Conservation (phyloP, 2,113 vertebrate species). For the Aleadryas rufinucha region DNA sequence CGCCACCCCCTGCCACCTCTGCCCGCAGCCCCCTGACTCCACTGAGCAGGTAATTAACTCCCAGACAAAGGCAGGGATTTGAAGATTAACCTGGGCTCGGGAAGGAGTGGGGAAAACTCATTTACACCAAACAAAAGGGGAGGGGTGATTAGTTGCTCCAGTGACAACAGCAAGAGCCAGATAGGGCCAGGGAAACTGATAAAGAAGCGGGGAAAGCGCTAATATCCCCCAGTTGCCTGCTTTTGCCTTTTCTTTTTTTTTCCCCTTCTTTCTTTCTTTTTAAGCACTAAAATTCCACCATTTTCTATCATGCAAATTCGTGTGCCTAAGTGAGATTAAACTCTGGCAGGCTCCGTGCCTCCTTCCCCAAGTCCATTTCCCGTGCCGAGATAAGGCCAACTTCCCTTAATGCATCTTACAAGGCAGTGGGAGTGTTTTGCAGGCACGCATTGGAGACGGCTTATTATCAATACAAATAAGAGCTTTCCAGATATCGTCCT, state of each 20-base stretch:
- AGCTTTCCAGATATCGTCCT: background rate
- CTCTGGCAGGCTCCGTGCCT: background rate
- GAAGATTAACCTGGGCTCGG: slow-evolving; percentile 68
- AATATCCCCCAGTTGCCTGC: slow-evolving; percentile 40
- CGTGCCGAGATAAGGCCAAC: background rate
- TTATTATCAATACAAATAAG: slow-evolving; percentile 32
- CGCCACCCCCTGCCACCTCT: background rate
- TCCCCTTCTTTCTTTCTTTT: background rate
- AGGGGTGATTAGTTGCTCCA: slow-evolving; percentile 63
- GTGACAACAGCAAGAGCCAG: slow-evolving; percentile 61
- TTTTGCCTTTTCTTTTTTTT: background rate
- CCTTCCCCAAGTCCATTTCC: slow-evolving; percentile 54
- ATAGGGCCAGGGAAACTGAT: slow-evolving; percentile 48
- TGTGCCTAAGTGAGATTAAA: slow-evolving; percentile 60
- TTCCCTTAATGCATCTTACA: slow-evolving; percentile 13
- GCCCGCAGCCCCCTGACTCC: background rate
- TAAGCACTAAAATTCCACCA: slow-evolving; percentile 21
- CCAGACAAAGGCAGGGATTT: slow-evolving; percentile 75
- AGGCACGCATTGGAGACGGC: background rate
- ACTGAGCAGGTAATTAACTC: slow-evolving; percentile 74
- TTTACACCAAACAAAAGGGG: slow-evolving; percentile 76
- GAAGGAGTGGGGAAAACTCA: slow-evolving; percentile 71
- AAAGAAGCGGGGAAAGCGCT: slow-evolving; percentile 34
- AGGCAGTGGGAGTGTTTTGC: background rate
- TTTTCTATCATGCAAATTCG: slow-evolving; percentile 61